Conservation (phyloP, 2,113 vertebrate genomes). For the Brienomyrus longianalis region DNA sequence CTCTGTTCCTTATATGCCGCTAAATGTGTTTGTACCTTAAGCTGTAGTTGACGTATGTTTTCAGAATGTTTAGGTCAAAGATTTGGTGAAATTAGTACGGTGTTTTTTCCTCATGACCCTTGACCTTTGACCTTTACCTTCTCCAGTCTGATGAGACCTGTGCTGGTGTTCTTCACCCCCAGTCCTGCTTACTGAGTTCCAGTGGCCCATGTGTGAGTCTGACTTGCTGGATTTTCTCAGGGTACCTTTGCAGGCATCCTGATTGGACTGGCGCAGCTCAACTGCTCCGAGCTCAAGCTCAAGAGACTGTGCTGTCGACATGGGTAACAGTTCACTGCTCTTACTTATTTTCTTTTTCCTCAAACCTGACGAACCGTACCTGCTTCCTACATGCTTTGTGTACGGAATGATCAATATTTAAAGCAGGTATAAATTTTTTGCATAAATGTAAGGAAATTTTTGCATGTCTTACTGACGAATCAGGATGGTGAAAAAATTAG, state of each 20-base stretch:
- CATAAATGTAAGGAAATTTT: background rate
- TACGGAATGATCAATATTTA: background rate
- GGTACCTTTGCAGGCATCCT: slow-evolving; percentile 86
- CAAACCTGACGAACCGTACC: background rate
- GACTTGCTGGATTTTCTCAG: slow-evolving; percentile 44
- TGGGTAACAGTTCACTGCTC: slow-evolving; percentile 55
- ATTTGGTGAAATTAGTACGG: background rate
- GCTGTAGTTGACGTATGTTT: background rate
- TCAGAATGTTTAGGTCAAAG: background rate
- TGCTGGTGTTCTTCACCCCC: background rate
- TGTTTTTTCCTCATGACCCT: background rate
- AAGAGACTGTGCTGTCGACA: slow-evolving; percentile 85
- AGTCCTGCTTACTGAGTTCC: background rate
- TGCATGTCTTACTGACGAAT: background rate
- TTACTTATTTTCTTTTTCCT: background rate
- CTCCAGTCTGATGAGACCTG: background rate
- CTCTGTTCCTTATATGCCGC: background rate
- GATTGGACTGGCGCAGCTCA: slow-evolving; percentile 84
- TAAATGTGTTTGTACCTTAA: background rate
- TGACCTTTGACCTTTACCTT: background rate
- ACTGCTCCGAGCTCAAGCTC: slow-evolving; percentile 84
- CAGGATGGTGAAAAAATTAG: background rate
- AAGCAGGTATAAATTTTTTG: background rate
- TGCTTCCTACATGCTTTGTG: background rate
- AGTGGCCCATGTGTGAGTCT: background rate